Evolutionary conservation across 2,888 invertebrate genomes (phyloP).

Genomic region (Tanytarsus gracilentus): DNA sequence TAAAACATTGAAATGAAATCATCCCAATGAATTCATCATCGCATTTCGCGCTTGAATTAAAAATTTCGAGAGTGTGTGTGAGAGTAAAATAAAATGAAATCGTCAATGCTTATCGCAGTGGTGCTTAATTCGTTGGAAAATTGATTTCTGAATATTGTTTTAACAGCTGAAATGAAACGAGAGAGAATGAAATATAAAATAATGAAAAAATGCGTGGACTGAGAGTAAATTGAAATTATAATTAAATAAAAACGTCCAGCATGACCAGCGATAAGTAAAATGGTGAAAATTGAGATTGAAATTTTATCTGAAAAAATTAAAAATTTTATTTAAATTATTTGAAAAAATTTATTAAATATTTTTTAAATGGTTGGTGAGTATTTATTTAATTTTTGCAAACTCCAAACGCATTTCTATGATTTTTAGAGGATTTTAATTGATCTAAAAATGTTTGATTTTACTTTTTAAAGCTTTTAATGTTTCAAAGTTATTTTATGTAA

Average conservation of each 20-base stretch:
- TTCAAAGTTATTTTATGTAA: too few species aligned
- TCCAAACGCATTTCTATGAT: too few species aligned
- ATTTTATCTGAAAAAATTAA: not conserved
- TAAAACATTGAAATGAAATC: too few species aligned
- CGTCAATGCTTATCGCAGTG: not conserved
- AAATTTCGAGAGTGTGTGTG: not conserved
- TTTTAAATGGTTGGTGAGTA: too few species aligned
- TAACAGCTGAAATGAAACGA: not conserved
- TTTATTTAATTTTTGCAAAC: too few species aligned
- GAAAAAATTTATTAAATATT: too few species aligned
- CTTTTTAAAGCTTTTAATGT: too few species aligned
- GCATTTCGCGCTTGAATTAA: too few species aligned
- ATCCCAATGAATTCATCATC: too few species aligned
- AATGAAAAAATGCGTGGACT: not conserved
- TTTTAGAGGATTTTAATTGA: too few species aligned
- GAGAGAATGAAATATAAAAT: not conserved
- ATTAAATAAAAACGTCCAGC: not conserved
- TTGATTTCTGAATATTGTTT: constrained; percentile 11
- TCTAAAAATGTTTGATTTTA: too few species aligned
- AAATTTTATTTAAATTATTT: too few species aligned
- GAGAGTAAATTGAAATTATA: not conserved
- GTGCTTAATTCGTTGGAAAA: constrained; percentile 2
- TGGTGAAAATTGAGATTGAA: not conserved
- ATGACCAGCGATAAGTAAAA: not conserved
- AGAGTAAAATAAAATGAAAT: not conserved